Conservation (phyloP, 64 coral and sea anemone species). For the Pocillopora verrucosa region DNA sequence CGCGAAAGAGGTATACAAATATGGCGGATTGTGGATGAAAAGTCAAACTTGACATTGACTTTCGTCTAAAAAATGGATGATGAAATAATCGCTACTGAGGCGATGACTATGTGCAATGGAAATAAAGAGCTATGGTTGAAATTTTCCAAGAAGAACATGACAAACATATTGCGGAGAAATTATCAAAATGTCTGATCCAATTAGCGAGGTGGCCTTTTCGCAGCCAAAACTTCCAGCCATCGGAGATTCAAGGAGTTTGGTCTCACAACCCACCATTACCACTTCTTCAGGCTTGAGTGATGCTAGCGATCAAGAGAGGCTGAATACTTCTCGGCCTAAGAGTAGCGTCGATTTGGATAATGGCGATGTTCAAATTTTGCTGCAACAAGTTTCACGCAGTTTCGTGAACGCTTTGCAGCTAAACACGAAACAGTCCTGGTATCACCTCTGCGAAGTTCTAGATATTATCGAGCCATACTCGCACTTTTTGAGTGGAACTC, state of each 20-base stretch:
- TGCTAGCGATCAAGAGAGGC: conserved; percentile 38
- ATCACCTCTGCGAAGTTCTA: conserved; percentile 77
- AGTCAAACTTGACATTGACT: not conserved
- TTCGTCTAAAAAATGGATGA: not conserved
- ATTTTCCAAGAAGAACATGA: not conserved
- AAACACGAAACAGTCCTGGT: conserved; percentile 66
- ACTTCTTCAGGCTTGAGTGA: conserved; percentile 3
- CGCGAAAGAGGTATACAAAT: conserved; percentile 81
- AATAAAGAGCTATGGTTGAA: not conserved
- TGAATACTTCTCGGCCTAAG: not conserved
- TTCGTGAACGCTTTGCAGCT: conserved; percentile 83
- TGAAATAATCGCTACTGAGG: not conserved
- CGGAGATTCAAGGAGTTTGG: conserved; percentile 62
- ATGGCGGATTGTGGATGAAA: conserved; percentile 45
- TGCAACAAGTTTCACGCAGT: conserved; percentile 57
- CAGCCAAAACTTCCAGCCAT: conserved; percentile 87
- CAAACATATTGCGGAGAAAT: not conserved
- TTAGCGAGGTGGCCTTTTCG: conserved; percentile 33
- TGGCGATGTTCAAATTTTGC: conserved; percentile 55
- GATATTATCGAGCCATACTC: conserved; percentile 79
- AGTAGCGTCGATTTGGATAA: conserved; percentile 32
- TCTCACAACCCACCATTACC: conserved; percentile 33
- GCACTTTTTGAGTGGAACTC: conserved; percentile 51
- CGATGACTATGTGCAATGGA: not conserved
- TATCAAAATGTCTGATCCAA: conserved; percentile 46